Evolutionary conservation across 1,140 invertebrate species (phyloP), one percentile per base, ranked within the genome.

Genomic region (Zaprionus inermis): DNA sequence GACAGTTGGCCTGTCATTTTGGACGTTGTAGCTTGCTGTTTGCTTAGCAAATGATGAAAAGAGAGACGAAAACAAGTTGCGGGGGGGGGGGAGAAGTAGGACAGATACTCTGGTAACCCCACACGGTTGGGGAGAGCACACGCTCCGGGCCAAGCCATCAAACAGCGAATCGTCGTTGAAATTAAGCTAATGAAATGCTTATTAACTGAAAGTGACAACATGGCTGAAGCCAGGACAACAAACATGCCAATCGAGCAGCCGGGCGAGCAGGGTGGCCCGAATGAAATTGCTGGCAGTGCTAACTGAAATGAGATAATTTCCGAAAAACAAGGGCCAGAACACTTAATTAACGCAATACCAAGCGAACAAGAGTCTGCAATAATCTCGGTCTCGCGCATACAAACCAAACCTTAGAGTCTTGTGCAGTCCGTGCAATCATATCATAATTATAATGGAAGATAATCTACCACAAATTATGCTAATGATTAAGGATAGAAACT

Each of bases 111-210:
- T n/a, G n/a, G n/a, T n/a, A n/a, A n/a, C n/a, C n/a, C n/a, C n/a
- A n/a, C n/a, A n/a, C n/a, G n/a, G n/a, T n/a, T 38, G 5, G 52
- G 22, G 38, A 22, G 12, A 69, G 34, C 30, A 11, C 44, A 59
- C 16, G 46, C 52, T 51, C 16, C 41, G 22, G 61, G 54, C 51
- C 30, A 46, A 60, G 38, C 67, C 69, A 69, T 68, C 71, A 69
- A 60, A 69, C 52, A 51, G 65, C 70, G 63, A 72, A 22, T 51
- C 41, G 51, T 49, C 76, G 78, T 68, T 60, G 61, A 79, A 86
- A 86, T 81, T 85, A 61, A 72, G 82, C 82, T 86, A 85, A 85
- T 85, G 82, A 85, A 86, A 85, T 81, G 79, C 82, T 81, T 85
- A 76, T 86, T 79, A 76, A 81, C 75, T 79, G 72, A 76, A 81